phyloP scores from a whole-genome alignment of 2,113 vertebrate species.

The Hemichromis elongatus region DNA sequence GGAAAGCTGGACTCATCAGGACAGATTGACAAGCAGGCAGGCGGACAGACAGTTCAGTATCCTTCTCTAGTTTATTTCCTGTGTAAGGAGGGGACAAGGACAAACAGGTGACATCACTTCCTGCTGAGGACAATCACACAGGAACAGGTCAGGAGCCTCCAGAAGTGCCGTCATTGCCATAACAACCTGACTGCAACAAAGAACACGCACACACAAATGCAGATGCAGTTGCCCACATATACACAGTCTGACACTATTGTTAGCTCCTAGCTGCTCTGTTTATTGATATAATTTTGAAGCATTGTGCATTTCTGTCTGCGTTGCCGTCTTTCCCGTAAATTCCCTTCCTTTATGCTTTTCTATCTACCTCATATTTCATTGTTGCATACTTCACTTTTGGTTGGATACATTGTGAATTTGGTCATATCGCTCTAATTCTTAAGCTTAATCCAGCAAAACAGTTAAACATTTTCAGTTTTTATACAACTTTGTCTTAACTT shows the following conservation, averaged over 20 bases:
- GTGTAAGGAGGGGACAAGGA: constrained; percentile 45
- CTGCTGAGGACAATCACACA: constrained; percentile 66
- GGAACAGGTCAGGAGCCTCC: constrained; percentile 49
- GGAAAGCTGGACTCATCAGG: not conserved
- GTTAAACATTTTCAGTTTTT: not conserved
- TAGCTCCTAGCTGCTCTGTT: constrained; percentile 34
- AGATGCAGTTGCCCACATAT: not conserved
- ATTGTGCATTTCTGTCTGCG: constrained; percentile 40
- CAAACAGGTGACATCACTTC: constrained; percentile 71
- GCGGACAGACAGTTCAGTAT: not conserved
- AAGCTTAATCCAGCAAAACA: not conserved
- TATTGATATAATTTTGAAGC: constrained; percentile 56
- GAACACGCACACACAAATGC: not conserved
- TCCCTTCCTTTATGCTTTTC: constrained; percentile 23
- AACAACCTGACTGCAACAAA: constrained; percentile 45
- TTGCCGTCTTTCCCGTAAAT: constrained; percentile 1
- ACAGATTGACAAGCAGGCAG: constrained; percentile 1
- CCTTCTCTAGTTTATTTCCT: constrained; percentile 59
- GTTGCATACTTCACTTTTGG: not conserved
- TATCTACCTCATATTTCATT: not conserved
- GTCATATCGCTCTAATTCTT: not conserved
- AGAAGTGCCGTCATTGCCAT: constrained; percentile 46
- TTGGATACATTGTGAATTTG: not conserved
- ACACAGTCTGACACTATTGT: constrained; percentile 42
- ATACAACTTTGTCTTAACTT: not conserved